Conservation (phyloP, 2,888 invertebrate genomes). For the Hypercompe scribonia region DNA sequence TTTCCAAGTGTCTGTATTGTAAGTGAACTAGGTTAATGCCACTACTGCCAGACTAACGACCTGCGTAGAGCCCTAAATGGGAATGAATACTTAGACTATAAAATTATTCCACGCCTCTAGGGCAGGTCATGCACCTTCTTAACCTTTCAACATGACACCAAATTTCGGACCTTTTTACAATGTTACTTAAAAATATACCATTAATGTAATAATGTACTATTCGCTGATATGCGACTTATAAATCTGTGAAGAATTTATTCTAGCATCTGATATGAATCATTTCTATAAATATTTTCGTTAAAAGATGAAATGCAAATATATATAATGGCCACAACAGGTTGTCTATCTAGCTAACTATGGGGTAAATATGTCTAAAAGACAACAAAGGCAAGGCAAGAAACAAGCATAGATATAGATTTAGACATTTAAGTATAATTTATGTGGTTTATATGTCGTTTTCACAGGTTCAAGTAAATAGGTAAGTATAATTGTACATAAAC, state of each 20-base stretch:
- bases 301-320: not conserved
- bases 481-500: too few relatives aligned
- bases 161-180: not conserved
- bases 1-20: conserved; percentile 29
- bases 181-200: not conserved
- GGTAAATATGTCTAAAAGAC: not conserved
- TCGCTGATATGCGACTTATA: not conserved
- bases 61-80: conserved; percentile 51
- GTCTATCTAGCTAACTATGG: not conserved
- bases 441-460: not conserved
- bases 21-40: conserved; percentile 51
- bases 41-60: conserved; percentile 33
- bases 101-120: conserved; percentile 53
- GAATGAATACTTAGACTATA: conserved; percentile 52
- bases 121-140: conserved; percentile 59
- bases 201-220: not conserved
- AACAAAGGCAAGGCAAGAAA: too few relatives aligned
- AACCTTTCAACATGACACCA: conserved; percentile 26
- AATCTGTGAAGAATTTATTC: not conserved
- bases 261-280: not conserved
- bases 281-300: not conserved
- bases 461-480: not conserved
- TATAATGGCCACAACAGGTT: not conserved
- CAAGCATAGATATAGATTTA: not conserved
- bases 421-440: not conserved